Base-by-base conservation (phyloP, 2,113 vertebrate genomes). In the Carassius gibelio region DNA sequence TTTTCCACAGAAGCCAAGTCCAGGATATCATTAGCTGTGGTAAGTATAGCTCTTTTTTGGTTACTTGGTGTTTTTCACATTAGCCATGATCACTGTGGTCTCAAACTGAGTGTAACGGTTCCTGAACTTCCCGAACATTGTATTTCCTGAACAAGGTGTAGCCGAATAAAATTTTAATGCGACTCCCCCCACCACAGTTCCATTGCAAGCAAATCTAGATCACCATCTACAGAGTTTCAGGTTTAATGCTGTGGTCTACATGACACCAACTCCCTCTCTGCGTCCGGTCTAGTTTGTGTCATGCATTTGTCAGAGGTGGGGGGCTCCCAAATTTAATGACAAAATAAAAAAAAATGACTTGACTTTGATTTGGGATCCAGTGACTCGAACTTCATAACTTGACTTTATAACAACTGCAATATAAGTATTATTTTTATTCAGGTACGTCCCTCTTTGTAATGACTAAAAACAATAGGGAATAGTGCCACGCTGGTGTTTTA, bases 1-100 rank as follows among this genome's bases (percentile, higher is more conserved):
- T 59, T 77, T 77, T 77, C 14, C 36, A 62, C 55, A 79, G 76
- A 17, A 15, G 0, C 3, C 1, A 1, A 14, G 7, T 2, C 1
- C 5, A 2, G 36, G 3, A 62, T 5, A 0, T 1, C 3, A 1
- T 0, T 0, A 0, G 8, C 14, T 62, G 57, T 7, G 8, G 76
- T 79, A 61, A 79, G 76, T 57, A 8, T 72, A 17, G 3, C 15
- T 71, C 34, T 71, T 13, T 66, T 36, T 36, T 36, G 19, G 5
- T 17, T 17, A 13, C 3, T 26, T 5, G 13, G 59, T 61, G 59
- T 3, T 61, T 61, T 23, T 59, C 19, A 59, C 55, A 21, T 17
- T 59, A 19, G 55, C 17, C 2, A 8, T 8, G 55, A 21, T 21
- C 19, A 19, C 2, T 57, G 1, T 57, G 21, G 0, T 21, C 55